Base-by-base conservation (phyloP, 2,113 vertebrate species). In the Aegotheles bennettii region DNA sequence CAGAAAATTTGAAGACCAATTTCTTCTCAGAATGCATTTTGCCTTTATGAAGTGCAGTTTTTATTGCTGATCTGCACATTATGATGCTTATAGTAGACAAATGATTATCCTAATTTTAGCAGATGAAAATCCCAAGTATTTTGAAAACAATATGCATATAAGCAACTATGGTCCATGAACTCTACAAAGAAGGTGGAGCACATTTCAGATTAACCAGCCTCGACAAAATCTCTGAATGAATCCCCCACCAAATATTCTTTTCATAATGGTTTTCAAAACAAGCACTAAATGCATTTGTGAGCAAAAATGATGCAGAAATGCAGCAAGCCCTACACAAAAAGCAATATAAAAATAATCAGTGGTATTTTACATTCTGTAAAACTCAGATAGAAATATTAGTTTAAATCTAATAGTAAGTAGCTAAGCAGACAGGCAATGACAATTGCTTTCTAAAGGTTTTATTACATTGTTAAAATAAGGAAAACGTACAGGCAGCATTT, bases 401-500 rank as follows among this genome's bases (percentile, higher is more conserved):
- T 93, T 90, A 86, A 88, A 88, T 29, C 3, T 84, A 74, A 64
- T 13, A 63, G 59, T 45, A 88, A 94, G 43, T 84, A 86, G 78
- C 48, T 68, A 96, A 81, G 76, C 43, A 94, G 88, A 77, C 16
- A 92, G 48, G 79, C 71, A 89, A 71, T 68, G 25, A 63, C 67
- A 81, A 84, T 53, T 81, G 64, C 76, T 88, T 94, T 93, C 85
- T 86, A 48, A 83, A 70, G 42, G 51, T 88, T 90, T 96, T 75
- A 84, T 90, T 90, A 87, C 57, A 48, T 82, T 77, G 64, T 92
- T 91, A 92, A 87, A 92, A 83, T 91, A 82, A 71, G 67, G 53
- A 81, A 87, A 87, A 68, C 8, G n/a, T 90, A 68, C 65, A 90
- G 71, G 80, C 75, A 85, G 63, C 63, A 65, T 68, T 91, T 87